A percentile compares a stretch with the other conserved stretches of the same genome.
phyloP scores from a whole-genome alignment of 2,113 vertebrate species.

The Podarcis cretensis region DNA sequence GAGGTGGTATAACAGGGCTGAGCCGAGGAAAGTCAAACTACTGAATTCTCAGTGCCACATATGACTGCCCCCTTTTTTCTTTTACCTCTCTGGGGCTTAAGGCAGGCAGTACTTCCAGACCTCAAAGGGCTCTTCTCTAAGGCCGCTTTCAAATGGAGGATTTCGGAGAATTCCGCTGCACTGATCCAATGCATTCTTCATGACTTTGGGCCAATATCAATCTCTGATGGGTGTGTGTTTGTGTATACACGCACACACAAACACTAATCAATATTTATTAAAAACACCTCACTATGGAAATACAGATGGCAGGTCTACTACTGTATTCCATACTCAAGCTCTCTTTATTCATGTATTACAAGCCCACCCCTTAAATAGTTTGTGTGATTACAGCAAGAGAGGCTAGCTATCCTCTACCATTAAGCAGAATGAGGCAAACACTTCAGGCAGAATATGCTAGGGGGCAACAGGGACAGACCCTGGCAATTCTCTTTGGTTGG shows the following conservation, averaged over 20 bases:
- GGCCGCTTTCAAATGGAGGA: not conserved
- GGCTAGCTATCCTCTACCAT: too few species aligned
- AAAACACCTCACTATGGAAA: not conserved
- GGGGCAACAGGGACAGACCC: too few species aligned
- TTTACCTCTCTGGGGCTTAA: not conserved
- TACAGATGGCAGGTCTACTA: not conserved
- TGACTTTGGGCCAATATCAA: not conserved
- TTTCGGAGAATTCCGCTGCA: too few species aligned
- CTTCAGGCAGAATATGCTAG: too few species aligned
- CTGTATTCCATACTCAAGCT: not conserved
- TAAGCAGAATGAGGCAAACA: too few species aligned
- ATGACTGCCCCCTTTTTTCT: too few species aligned
- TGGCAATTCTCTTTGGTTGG: too few species aligned
- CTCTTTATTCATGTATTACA: not conserved
- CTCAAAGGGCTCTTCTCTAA: not conserved
- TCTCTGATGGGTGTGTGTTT: too few species aligned
- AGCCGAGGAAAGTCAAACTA: not conserved
- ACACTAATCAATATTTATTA: not conserved
- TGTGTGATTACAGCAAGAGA: too few species aligned
- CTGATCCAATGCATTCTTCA: not conserved
- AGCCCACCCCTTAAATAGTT: not conserved
- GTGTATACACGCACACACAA: too few species aligned
- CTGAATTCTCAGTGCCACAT: too few species aligned
- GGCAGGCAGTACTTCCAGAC: not conserved
- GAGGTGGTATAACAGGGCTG: not conserved